Percentiles rank a stretch among this genome's conserved stretches.
phyloP scores from a whole-genome alignment of 2,888 invertebrate species.

The Magallana nippona region DNA sequence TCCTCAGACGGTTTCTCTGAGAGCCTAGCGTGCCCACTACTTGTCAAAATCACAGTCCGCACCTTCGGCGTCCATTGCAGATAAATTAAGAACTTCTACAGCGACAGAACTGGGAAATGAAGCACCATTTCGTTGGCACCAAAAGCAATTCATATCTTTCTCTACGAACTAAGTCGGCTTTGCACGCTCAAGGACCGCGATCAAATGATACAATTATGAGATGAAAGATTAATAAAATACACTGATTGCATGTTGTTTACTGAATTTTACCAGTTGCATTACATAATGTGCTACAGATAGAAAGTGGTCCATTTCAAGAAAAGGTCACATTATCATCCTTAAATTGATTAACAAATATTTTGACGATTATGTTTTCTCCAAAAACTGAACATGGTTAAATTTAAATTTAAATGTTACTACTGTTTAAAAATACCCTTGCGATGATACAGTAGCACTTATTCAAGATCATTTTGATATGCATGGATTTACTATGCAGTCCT shows the following conservation, averaged over 20 bases:
- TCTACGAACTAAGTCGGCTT: not conserved
- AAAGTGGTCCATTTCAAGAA: not conserved
- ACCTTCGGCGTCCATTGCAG: not conserved
- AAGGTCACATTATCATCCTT: no score
- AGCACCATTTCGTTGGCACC: not conserved
- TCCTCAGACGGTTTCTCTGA: no score
- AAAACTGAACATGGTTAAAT: no score
- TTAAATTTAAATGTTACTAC: no score
- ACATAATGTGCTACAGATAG: not conserved
- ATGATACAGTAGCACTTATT: no score
- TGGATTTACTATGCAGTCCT: no score
- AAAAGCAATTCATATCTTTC: not conserved
- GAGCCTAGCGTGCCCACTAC: no score
- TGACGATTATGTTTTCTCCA: no score
- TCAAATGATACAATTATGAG: slow-evolving; percentile 5
- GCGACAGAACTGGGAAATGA: not conserved
- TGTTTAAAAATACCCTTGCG: no score
- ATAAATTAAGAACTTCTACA: not conserved
- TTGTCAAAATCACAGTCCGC: no score
- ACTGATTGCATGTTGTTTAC: not conserved
- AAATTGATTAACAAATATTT: no score
- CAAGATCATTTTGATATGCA: no score
- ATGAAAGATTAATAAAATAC: not conserved
- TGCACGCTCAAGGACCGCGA: not conserved
- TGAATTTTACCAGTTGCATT: not conserved